phyloP scores from a whole-genome alignment of 2,888 invertebrate species.

The Poecilobothrus nobilitatus region DNA sequence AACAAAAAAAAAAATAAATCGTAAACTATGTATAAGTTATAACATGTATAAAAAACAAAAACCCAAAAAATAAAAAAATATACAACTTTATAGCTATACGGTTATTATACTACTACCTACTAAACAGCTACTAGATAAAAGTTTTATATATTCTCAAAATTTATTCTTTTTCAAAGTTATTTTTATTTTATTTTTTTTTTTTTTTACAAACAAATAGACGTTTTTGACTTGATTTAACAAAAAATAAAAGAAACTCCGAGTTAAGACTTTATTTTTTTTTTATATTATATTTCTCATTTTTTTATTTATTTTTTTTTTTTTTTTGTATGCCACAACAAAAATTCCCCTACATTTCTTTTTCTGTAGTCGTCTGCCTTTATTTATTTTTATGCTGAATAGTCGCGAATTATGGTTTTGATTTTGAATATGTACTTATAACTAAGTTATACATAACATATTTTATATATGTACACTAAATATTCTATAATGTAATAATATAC shows the following conservation, averaged over 20 bases:
- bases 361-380: not conserved
- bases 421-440: not conserved
- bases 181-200: no score
- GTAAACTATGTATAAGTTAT: no score
- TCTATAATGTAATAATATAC: no score
- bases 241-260: not conserved
- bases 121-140: conserved; percentile 6
- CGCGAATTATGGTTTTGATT: not conserved
- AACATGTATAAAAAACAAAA: not conserved
- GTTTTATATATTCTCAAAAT: not conserved
- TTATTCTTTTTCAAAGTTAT: not conserved
- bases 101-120: not conserved
- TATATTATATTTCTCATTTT: no score
- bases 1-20: not conserved
- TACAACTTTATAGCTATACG: not conserved
- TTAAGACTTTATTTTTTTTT: no score
- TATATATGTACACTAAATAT: no score
- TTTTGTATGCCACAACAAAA: no score
- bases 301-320: no score
- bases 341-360: no score
- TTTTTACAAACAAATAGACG: no score
- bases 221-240: no score
- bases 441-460: no score
- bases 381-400: not conserved
- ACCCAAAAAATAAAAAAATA: not conserved